Evolutionary conservation across 2,888 invertebrate genomes (phyloP), one percentile per base, ranked within the genome.

Genomic region (Drosophila subsilvestris): DNA sequence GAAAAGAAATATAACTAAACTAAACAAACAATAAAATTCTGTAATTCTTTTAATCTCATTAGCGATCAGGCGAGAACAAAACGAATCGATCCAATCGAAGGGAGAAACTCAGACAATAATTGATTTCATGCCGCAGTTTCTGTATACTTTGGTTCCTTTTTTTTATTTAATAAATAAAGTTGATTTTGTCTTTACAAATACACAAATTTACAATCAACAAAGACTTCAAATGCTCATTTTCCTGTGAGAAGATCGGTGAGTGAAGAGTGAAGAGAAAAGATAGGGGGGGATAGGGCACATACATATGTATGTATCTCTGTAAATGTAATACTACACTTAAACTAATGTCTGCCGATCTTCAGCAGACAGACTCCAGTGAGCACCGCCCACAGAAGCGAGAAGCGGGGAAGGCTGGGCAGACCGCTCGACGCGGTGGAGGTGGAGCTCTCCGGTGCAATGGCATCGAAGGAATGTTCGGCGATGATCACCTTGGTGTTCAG

Each of bases 91-190:
- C 37, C 37, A 37, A 37, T 37, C 37, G 37, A 37, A 6, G 37
- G 37, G 37, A 37, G 7, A 37, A 37, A 37, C 37, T 37, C 37
- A 18, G 17, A 22, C 17, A 49, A 44, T 27, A 12, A 27, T 37
- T 37, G 37, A 37, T 37, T 37, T 37, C 43, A 43, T 29, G 43
- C 18, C 45, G 17, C 3, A 17, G n/a, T 47, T 47, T 59, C 44
- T 56, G 54, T 79, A 70, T 80, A 83, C 88, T 88, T 88, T 85
- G 88, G 88, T 75, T 75, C 56, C 51, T 87, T 81, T 79, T 49
- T 56, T 74, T 74, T 72, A 45, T 80, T 84, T 86, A 85, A 85
- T 85, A 85, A 85, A 88, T 85, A 86, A 80, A 82, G 75, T 88
- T 75, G 67, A 73, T 71, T 71, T 74, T 74, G 75, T 86, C 88